Evolutionary conservation across 2,888 invertebrate species (phyloP).

Genomic region (Liodrosophila aerea): DNA sequence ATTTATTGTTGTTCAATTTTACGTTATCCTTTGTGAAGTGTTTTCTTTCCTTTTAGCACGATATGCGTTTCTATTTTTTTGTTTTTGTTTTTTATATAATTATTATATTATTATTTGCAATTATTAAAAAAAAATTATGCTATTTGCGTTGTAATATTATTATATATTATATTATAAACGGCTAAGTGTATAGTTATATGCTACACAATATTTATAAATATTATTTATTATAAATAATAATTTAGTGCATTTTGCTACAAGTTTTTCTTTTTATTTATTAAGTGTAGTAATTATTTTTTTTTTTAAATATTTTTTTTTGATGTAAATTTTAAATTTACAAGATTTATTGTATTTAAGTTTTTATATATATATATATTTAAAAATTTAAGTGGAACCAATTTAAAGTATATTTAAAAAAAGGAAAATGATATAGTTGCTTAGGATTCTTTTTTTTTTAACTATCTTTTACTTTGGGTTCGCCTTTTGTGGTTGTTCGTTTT

Average conservation of each 20-base stretch:
- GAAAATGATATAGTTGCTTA: constrained; percentile 14
- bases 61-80: constrained; percentile 62
- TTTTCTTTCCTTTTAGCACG: constrained; percentile 53
- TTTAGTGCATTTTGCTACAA: constrained; percentile 74
- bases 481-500: constrained; percentile 29
- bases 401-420: constrained; percentile 12
- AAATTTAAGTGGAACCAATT: constrained; percentile 24
- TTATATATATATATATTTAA: constrained; percentile 13
- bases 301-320: constrained; percentile 33
- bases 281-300: constrained; percentile 48
- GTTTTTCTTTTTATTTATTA: constrained; percentile 39
- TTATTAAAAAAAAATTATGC: constrained; percentile 71
- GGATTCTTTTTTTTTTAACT: constrained; percentile 52
- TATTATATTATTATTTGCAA: constrained; percentile 35
- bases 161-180: constrained; percentile 57
- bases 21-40: constrained; percentile 45
- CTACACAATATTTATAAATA: constrained; percentile 22
- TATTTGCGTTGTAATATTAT: constrained; percentile 66
- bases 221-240: constrained; percentile 67
- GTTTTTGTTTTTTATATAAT: constrained; percentile 20
- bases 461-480: constrained; percentile 71
- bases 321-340: constrained; percentile 74
- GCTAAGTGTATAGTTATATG: constrained; percentile 43
- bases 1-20: constrained; percentile 25
- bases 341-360: constrained; percentile 60